Base-by-base conservation (phyloP, 2,113 vertebrate genomes). In the Hypanus sabinus region DNA sequence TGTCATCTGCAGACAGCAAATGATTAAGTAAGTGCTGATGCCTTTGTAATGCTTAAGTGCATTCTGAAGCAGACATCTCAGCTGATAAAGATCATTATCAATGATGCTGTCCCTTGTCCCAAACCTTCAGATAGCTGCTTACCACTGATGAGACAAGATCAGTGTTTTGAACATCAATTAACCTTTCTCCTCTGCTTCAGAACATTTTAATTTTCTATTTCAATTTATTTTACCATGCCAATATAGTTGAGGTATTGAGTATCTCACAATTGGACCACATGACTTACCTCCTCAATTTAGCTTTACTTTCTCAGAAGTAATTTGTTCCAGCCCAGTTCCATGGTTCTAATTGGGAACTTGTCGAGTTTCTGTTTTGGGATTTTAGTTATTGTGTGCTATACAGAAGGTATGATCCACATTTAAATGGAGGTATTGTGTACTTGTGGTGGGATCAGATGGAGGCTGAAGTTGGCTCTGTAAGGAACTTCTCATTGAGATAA, bases 401-500 rank as follows among this genome's bases (percentile, higher is more conserved):
- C 46, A 60, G 55, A 55, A 12, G 5, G 46, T 20, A 65, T 30
- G 55, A 88, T 33, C n/a, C 85, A 5, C 5, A 0, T 18, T n/a
- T 88, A 88, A 88, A 27, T 33, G 60, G 60, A 65, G 60, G 20
- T n/a, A n/a, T 14, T 65, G 60, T n/a, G 20, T 30, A 68, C 14
- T 90, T 24, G 12, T 14, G 30, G n/a, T 33, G 30, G 30, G 60
- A n/a, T 65, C 85, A 90, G 60, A 90, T 90, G 85, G 60, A 90
- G 60, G 5, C 30, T 88, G 27, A 88, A n/a, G 27, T 62, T 88
- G 60, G 85, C 85, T 33, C 85, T 5, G n/a, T 60, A n/a, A 65
- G 33, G 85, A 65, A 65, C n/a, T 90, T 90, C 85, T 90, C 85
- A 90, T 90, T 33, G 62, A 90, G 85, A 90, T 90, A 90, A 65